Conservation (phyloP, 2,797 vertebrate species). For the Lindbergichthys nudifrons region DNA sequence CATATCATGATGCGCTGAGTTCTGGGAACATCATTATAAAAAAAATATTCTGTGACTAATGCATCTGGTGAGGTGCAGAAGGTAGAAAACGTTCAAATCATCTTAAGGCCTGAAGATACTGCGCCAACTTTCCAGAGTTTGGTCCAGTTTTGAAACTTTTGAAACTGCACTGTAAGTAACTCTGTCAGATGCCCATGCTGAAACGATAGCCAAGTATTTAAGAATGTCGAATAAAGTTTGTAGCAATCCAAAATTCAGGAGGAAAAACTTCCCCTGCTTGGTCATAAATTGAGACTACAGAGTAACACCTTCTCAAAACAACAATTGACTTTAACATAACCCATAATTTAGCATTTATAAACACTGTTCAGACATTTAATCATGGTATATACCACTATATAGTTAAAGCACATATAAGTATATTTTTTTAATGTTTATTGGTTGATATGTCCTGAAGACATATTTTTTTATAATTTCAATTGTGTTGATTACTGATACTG, state of each 20-base stretch:
- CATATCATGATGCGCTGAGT: neutral
- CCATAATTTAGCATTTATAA: conserved; percentile 4
- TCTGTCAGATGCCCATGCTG: neutral
- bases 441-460: no score
- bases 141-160: neutral
- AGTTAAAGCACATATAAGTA: no score
- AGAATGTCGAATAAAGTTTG: neutral
- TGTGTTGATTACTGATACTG: no score
- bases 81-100: conserved; percentile 3
- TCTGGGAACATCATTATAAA: neutral
- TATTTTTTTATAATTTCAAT: neutral
- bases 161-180: neutral
- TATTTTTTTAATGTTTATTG: no score
- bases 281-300: no score
- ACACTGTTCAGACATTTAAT: neutral
- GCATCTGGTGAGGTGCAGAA: neutral
- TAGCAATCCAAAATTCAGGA: neutral
- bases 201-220: neutral
- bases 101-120: neutral
- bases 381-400: neutral
- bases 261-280: no score
- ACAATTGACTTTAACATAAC: neutral
- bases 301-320: no score
- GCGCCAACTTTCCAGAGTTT: neutral
- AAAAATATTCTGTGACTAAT: neutral